Conservation (phyloP, 2,888 invertebrate genomes). For the Platycnemis pennipes region DNA sequence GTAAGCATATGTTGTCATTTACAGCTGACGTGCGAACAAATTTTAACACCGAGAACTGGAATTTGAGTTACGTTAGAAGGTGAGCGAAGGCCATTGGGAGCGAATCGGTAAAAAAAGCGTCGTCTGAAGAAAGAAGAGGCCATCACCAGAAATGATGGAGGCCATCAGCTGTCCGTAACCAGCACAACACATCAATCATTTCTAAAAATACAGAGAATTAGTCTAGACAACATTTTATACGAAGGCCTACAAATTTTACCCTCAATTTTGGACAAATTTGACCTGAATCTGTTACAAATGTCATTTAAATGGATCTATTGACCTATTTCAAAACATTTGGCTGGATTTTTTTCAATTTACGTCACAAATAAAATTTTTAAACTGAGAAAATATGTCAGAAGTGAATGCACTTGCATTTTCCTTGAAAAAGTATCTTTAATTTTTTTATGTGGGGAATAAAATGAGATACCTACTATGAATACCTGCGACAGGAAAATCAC, state of each 20-base stretch:
- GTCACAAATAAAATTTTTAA: too few species aligned
- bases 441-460: too few species aligned
- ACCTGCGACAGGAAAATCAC: too few species aligned
- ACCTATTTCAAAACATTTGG: too few species aligned
- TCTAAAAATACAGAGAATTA: background rate
- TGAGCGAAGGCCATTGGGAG: background rate
- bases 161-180: slow-evolving; percentile 11
- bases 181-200: background rate
- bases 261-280: background rate
- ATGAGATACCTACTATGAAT: too few species aligned
- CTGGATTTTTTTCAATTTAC: too few species aligned
- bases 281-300: too few species aligned
- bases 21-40: background rate
- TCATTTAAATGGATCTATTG: too few species aligned
- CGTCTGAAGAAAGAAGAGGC: background rate
- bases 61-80: background rate
- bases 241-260: background rate
- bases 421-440: too few species aligned
- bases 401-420: too few species aligned
- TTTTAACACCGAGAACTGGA: background rate
- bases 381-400: too few species aligned
- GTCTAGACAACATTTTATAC: background rate
- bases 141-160: background rate
- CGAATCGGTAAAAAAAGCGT: background rate
- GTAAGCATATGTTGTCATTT: background rate